Evolutionary conservation across 1,140 invertebrate species (phyloP).

Genomic region (Penaeus vannamei): DNA sequence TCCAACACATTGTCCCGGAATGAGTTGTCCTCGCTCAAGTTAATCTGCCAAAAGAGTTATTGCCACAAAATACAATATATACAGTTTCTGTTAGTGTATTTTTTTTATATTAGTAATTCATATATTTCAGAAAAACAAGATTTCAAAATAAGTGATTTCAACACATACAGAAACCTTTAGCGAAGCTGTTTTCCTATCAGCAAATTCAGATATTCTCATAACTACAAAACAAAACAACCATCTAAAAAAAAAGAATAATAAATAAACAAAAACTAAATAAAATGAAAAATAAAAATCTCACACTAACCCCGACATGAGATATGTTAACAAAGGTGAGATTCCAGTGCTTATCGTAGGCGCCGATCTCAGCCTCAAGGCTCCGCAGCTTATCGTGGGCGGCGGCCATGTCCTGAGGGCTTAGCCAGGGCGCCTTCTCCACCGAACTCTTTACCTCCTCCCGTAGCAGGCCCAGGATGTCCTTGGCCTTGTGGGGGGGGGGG

Average conservation of each 20-base stretch:
- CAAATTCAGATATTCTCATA: too few relatives aligned
- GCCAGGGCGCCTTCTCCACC: not conserved
- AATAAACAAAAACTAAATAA: too few relatives aligned
- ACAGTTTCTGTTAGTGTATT: not conserved
- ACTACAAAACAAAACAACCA: too few relatives aligned
- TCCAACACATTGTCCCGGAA: slow-evolving; percentile 36
- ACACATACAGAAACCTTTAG: too few relatives aligned
- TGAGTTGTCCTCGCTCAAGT: not conserved
- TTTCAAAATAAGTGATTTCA: too few relatives aligned
- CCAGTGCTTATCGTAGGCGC: slow-evolving; percentile 44
- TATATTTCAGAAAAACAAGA: too few relatives aligned
- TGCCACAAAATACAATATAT: not conserved
- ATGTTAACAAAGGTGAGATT: slow-evolving; percentile 33
- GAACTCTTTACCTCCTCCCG: slow-evolving; percentile 38
- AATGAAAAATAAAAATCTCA: too few relatives aligned
- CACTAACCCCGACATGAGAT: slow-evolving; percentile 25
- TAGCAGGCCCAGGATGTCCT: not conserved
- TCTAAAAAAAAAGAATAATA: too few relatives aligned
- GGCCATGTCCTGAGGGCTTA: not conserved
- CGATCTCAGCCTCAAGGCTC: slow-evolving; percentile 8
- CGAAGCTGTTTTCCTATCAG: too few relatives aligned
- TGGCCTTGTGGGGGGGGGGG: slow-evolving; percentile 1
- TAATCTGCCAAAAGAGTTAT: not conserved
- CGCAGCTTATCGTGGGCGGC: slow-evolving; percentile 18
- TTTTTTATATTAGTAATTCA: too few relatives aligned